phyloP scores from a whole-genome alignment of 2,888 invertebrate species.

The Ditula angustiorana region DNA sequence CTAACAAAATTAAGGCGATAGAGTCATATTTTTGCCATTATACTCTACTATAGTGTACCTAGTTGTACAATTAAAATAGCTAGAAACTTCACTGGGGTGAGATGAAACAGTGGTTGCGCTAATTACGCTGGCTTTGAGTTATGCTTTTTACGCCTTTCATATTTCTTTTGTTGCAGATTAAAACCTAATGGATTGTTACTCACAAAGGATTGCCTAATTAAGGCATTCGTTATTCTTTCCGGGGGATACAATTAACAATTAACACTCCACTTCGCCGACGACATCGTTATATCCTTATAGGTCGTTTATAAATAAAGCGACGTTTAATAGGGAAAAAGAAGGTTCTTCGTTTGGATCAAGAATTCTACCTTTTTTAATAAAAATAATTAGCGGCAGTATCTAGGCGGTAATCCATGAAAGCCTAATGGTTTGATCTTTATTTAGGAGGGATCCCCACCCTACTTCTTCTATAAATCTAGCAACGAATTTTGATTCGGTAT shows the following conservation, averaged over 20 bases:
- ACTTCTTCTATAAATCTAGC: too few species aligned
- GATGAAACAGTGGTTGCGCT: not conserved
- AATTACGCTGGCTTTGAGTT: slow-evolving; percentile 19
- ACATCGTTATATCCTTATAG: slow-evolving; percentile 10
- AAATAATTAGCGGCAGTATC: too few species aligned
- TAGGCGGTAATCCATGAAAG: too few species aligned
- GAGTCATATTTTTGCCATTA: not conserved
- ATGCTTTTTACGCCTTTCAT: slow-evolving; percentile 18
- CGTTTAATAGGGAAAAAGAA: not conserved
- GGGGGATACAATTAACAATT: slow-evolving; percentile 29
- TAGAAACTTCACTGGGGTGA: not conserved
- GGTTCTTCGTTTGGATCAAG: too few species aligned
- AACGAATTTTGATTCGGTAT: too few species aligned
- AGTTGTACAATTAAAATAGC: not conserved
- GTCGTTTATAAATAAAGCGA: not conserved
- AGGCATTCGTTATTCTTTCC: slow-evolving; percentile 19
- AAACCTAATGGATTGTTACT: slow-evolving; percentile 37
- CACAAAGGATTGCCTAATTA: slow-evolving; percentile 33
- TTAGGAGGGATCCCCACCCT: too few species aligned
- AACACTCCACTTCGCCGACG: slow-evolving; percentile 22
- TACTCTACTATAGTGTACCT: too few species aligned
- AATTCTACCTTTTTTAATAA: too few species aligned
- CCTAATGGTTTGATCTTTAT: too few species aligned
- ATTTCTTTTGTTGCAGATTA: slow-evolving; percentile 33
- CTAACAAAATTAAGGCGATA: too few species aligned